A percentile compares a stretch with the other conserved stretches of the same genome.
phyloP scores from a whole-genome alignment of 2,113 vertebrate genomes.

The Opisthocomus hoazin region DNA sequence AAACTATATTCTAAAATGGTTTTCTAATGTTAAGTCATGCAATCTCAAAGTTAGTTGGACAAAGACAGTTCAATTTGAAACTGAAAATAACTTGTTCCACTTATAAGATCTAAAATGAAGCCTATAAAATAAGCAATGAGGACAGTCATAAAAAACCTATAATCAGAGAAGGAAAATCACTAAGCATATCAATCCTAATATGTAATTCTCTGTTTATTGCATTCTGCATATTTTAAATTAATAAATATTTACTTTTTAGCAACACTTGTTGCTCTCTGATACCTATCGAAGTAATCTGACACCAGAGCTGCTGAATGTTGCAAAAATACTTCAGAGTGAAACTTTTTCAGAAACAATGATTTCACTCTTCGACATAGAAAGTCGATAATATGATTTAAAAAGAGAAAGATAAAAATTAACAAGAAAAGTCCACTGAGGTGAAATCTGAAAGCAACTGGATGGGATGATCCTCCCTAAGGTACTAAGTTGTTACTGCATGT shows the following conservation, averaged over 20 bases:
- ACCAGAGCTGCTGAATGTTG: not conserved
- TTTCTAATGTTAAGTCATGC: not conserved
- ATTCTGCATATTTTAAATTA: not conserved
- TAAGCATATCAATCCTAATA: not conserved
- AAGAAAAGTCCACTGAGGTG: not conserved
- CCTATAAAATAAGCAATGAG: not conserved
- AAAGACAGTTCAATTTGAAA: not conserved
- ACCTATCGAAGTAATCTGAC: not conserved
- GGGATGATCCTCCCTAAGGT: not conserved
- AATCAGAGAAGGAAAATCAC: not conserved
- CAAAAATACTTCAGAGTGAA: not conserved
- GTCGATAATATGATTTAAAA: not conserved
- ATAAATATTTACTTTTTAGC: not conserved
- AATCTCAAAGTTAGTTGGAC: not conserved
- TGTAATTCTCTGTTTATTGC: not conserved
- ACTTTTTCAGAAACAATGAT: not conserved
- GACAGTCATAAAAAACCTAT: not conserved
- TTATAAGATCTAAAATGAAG: not conserved
- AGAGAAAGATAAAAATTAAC: not conserved
- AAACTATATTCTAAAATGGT: rapidly evolving
- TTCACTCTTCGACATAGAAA: not conserved
- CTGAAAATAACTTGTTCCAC: not conserved
- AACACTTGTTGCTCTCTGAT: not conserved
- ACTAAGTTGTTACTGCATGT: not conserved
- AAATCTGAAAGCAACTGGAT: not conserved